These are phyloP conservation scores for Bubo bubo DNA, from an alignment of 2,113 vertebrate genomes.

Conservation along the genomic window DNA sequence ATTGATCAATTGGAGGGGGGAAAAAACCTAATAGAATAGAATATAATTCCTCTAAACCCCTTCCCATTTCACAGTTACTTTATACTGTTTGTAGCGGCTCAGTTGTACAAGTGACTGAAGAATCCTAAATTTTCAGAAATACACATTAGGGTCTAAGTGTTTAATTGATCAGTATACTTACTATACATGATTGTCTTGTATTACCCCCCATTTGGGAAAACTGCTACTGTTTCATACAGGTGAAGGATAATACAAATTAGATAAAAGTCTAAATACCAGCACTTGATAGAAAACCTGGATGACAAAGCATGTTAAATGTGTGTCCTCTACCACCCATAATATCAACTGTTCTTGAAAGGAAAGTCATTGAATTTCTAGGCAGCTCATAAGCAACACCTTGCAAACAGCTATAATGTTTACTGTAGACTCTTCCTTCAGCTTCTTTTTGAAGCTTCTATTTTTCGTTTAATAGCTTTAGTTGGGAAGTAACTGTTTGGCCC, in stretches of 20 bases:
- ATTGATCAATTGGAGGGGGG: not conserved
- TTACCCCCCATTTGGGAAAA: not conserved
- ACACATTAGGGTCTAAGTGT: not conserved
- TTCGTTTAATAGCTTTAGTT: not conserved
- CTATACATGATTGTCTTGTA: not conserved
- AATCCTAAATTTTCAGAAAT: not conserved
- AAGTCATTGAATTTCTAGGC: not conserved
- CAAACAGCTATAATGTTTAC: not conserved
- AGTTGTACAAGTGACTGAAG: not conserved
- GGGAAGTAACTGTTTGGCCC: not conserved
- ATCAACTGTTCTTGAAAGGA: not conserved
- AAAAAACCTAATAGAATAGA: not conserved
- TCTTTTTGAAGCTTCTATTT: not conserved
- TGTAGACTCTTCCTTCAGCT: not conserved
- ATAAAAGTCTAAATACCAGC: not conserved
- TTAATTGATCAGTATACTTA: not conserved
- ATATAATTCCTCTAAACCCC: not conserved
- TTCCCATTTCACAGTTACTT: not conserved
- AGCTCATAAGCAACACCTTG: not conserved
- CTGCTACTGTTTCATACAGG: not conserved
- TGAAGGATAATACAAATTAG: not conserved
- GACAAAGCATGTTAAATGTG: not conserved
- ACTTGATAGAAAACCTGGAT: not conserved
- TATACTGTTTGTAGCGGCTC: not conserved
- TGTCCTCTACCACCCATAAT: rapidly evolving